These are phyloP conservation scores for Aporrectodea caliginosa DNA, from an alignment of 1,140 invertebrate genomes.

Conservation along the genomic window DNA sequence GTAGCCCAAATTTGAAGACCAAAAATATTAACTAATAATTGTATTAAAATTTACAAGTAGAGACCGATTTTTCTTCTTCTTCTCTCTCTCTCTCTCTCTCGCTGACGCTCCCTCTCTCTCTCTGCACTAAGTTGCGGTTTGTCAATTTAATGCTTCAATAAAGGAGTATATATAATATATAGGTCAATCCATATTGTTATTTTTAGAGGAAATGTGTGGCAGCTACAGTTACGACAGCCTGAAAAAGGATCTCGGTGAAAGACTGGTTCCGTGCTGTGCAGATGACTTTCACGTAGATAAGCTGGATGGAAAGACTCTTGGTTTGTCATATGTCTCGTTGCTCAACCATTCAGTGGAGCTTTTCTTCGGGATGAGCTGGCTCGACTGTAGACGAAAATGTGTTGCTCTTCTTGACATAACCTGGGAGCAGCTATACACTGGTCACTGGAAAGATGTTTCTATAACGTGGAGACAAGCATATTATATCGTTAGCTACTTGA, in stretches of 20 bases:
- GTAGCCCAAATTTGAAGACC: too few species aligned
- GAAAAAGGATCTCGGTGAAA: not conserved
- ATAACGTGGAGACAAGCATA: conserved; percentile 58
- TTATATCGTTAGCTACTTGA: conserved; percentile 58
- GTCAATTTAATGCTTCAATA: too few species aligned
- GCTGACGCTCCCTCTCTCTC: too few species aligned
- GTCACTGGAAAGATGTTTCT: conserved; percentile 75
- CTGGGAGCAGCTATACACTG: conserved; percentile 78
- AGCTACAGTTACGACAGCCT: not conserved
- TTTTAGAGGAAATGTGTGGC: not conserved
- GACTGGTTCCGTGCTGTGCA: not conserved
- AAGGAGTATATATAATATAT: too few species aligned
- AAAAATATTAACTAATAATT: too few species aligned
- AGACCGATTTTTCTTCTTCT: too few species aligned
- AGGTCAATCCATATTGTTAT: too few species aligned
- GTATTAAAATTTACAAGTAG: too few species aligned
- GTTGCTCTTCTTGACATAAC: conserved; percentile 63
- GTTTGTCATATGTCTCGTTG: not conserved
- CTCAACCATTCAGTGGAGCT: not conserved
- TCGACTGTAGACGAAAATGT: not conserved
- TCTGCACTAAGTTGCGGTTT: too few species aligned
- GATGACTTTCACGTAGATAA: not conserved
- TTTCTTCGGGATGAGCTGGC: not conserved
- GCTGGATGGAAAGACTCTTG: not conserved
- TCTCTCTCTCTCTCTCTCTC: too few species aligned